Evolutionary conservation across 2,888 invertebrate species (phyloP), one percentile per base, ranked within the genome.

Genomic region (Chalcosyrphus nemorum): DNA sequence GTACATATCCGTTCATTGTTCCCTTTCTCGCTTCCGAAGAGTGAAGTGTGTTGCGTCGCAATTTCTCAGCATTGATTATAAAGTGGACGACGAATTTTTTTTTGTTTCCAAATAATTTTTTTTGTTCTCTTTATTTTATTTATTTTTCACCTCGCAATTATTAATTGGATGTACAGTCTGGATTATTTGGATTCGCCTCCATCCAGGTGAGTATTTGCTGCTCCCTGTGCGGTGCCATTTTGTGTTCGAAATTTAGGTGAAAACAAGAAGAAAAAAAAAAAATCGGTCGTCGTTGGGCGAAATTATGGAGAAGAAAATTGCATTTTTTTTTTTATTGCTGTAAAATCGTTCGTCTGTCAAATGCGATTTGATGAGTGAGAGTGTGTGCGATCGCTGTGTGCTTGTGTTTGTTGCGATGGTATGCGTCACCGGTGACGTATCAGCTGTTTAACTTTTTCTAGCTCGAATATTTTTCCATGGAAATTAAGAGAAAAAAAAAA

Each of bases 341-440:
- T 72, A 72, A 19, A 57, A 59, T 72, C 24, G 47, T 68, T 65
- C 21, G 63, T 57, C 74, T 82, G 84, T 84, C 80, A 84, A 78
- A 77, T 52, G 81, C 57, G 56, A 66, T 68, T 68, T 38, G 11
- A 52, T 61, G 13, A 15, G 59, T 61, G 13, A 11, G 52, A 24
- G 24, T 70, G 80, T 74, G 63, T 80, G 54, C 15, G 82, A 61
- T 45, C 4, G 19, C 2, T 50, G 27, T 78, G 38, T 65, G 74
- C 13, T 21, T 63, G 84, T 84, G 84, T 80, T 84, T 54, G 72
- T 47, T 84, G 84, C 80, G 84, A 80, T 84, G 80, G 78, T 80
- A 87, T 87, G 87, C 87, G 87, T 87, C 87, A 87, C 87, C 86
- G 86, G 87, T 87, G 87, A 87, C 87, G 87, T 87, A 87, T 87